Percentiles rank a stretch among this genome's conserved stretches.
These are phyloP conservation scores for Leptobrachium leishanense DNA, from an alignment of 2,113 vertebrate species.

Conservation along the genomic window DNA sequence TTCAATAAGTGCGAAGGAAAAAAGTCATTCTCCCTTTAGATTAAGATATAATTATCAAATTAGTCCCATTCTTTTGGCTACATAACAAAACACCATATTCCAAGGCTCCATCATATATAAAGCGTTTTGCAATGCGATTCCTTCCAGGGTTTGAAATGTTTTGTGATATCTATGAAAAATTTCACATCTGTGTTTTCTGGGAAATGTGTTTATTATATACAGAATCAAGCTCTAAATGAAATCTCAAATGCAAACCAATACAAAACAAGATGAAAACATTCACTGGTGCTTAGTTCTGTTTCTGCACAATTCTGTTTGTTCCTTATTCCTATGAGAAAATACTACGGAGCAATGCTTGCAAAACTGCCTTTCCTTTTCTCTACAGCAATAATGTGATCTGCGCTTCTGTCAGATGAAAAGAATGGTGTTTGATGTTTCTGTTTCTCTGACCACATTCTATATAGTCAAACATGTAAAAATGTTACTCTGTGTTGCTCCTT, in stretches of 20 bases:
- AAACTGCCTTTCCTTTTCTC: not conserved
- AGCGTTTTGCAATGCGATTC: too few relatives aligned
- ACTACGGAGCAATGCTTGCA: not conserved
- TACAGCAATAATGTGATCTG: conserved; percentile 17
- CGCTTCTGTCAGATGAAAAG: conserved; percentile 18
- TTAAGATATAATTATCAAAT: too few relatives aligned
- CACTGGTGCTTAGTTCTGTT: not conserved
- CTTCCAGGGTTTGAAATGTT: too few relatives aligned
- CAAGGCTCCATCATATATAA: too few relatives aligned
- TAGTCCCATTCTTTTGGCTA: too few relatives aligned
- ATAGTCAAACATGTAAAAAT: conserved; percentile 19
- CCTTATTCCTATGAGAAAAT: conserved; percentile 2
- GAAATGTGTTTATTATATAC: not conserved
- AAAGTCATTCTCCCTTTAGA: too few relatives aligned
- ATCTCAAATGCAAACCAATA: not conserved
- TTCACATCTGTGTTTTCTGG: too few relatives aligned
- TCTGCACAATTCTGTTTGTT: conserved; percentile 15
- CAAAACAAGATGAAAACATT: not conserved
- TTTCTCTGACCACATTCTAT: conserved; percentile 14
- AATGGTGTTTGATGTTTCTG: conserved; percentile 2
- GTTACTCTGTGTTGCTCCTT: conserved; percentile 3
- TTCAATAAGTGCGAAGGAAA: too few relatives aligned
- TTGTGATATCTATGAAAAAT: too few relatives aligned
- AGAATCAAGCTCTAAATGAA: too few relatives aligned
- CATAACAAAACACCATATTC: too few relatives aligned